Evolutionary conservation across 1,140 invertebrate species (phyloP), one percentile per base, ranked within the genome.

Genomic region (Marisa cornuarietis): DNA sequence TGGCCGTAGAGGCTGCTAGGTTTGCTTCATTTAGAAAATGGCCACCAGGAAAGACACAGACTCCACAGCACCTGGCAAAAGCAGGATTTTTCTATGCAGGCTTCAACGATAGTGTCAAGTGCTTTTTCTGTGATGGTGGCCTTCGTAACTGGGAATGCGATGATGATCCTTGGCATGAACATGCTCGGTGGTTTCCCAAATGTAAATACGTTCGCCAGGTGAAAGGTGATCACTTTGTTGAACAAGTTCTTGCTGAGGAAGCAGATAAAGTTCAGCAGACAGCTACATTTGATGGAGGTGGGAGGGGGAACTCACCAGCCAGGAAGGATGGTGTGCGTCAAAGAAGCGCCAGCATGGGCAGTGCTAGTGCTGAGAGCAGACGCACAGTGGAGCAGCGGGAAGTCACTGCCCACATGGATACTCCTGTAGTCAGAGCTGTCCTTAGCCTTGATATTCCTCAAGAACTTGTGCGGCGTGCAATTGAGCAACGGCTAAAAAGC

Each of bases 71-170:
- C 20, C 75, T 84, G 42, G 73, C 85, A 9, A 80, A 83, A 71
- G 83, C 85, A 16, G 85, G 87, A 42, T 86, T 88, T 72, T 84
- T 82, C 68, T 87, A 87, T 79, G 63, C 84, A 94, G 95, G 95
- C 49, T 90, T 91, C 82, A 93, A 91, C 68, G 94, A 94, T 86
- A 91, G 95, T 88, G 95, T 97, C 0, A 93, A 95, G 83, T 98
- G 96, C 91, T 95, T 94, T 18, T 97, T 94, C 93, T 96, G 95
- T 90, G 92, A 93, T 85, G 95, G 94, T 77, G 90, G 96, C 61
- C 92, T 94, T 84, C 92, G 91, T 81, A 93, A 93, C 84, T 98
- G 95, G 96, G 93, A 94, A 90, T 87, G 86, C 79, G 94, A 93
- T 79, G 96, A 95, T 92, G 93, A 93, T 86, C 96, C 96, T 11